Conservation (phyloP, 2,888 invertebrate genomes). For the Ophion ellenae region DNA sequence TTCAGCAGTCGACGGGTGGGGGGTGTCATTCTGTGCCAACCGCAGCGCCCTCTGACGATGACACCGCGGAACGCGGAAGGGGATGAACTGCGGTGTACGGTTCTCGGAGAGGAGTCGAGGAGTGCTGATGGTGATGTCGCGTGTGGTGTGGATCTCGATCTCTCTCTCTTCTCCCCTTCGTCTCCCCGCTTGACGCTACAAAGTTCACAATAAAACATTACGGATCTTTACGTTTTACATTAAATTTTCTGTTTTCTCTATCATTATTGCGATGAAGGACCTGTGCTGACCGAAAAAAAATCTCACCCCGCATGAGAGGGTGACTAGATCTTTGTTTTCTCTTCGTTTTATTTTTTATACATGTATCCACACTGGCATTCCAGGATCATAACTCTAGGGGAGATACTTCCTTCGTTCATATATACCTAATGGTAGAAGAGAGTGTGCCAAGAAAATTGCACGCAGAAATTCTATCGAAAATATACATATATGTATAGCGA, state of each 20-base stretch:
- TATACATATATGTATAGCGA: neutral
- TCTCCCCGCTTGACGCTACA: neutral
- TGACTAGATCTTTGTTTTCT: neutral
- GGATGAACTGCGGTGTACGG: conserved; percentile 72
- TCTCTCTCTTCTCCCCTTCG: neutral
- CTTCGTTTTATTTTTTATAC: neutral
- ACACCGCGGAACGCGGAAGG: conserved; percentile 82
- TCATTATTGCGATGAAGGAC: too few species aligned
- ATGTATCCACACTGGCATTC: neutral
- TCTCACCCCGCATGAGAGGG: too few species aligned
- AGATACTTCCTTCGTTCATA: conserved; percentile 5
- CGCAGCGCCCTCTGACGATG: conserved; percentile 83
- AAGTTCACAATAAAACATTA: too few species aligned
- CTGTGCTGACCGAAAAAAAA: too few species aligned
- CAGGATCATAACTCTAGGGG: conserved; percentile 26
- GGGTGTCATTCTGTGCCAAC: conserved; percentile 83
- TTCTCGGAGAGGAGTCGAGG: conserved; percentile 52
- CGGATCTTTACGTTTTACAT: too few species aligned
- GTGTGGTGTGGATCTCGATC: conserved; percentile 61
- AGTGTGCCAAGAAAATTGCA: conserved; percentile 41
- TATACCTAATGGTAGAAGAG: conserved; percentile 8
- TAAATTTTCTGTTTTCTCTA: neutral
- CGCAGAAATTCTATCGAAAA: conserved; percentile 11
- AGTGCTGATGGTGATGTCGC: conserved; percentile 44
- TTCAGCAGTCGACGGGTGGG: conserved; percentile 40